Base-by-base conservation (phyloP, 2,797 vertebrate species). In the Lithobates pipiens region DNA sequence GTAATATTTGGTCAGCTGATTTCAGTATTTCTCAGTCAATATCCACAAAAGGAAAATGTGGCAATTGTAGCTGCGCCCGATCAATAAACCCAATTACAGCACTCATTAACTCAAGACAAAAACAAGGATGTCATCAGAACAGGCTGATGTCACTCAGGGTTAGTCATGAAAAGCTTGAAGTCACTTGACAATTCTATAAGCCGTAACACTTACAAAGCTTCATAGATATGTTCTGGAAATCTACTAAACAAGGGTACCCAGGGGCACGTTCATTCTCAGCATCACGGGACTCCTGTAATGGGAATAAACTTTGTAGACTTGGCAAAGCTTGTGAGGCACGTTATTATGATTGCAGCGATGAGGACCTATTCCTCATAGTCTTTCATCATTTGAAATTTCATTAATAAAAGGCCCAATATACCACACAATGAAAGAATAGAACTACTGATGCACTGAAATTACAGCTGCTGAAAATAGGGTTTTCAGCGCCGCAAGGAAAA, bases 191-290 rank as follows among this genome's bases (percentile, higher is more conserved):
- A 72, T 65, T 23, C n/a, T 68, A 67, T 68, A 46, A 79, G 57
- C 21, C n/a, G 3, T 63, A 74, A 74, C 82, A 73, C 34, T 78
- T 78, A 78, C 76, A 67, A 34, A 79, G 54, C 9, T 54, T 34
- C 61, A 42, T 34, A 79, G 50, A 67, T 79, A 74, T 80, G 83
- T 77, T 27, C 68, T 27, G 74, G 74, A 70, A 83, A 69, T 44
- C 57, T 57, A 46, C 29, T 34, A 61, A 72, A 32, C 7, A n/a
- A 42, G 15, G 10, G 23, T 32, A 84, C 72, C n/a, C 44, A 32
- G 61, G 39, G 72, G 25, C 18, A 70, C 42, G 18, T 54, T 5
- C 23, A 23, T 61, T 23, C 7, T 1, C 54, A 61, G 54, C 54
- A 61, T 23, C 54, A 61, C 8, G 21, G 7, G 54, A 61, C 54